phyloP scores from a whole-genome alignment of 2,797 vertebrate genomes.

The Parotocinclus haroldoi region DNA sequence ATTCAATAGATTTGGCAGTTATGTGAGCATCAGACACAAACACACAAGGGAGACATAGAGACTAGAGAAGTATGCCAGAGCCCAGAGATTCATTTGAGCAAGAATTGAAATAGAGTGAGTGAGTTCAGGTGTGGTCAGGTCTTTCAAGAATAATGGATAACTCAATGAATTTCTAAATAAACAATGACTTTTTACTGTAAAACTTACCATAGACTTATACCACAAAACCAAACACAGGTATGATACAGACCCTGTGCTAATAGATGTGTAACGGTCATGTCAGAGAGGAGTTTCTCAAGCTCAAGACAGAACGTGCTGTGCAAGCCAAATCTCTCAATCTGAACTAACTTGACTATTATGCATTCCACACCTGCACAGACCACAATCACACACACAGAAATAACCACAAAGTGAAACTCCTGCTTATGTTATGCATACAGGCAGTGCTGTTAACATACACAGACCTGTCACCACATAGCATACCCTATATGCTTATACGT shows the following conservation, averaged over 20 bases:
- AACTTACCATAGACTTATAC: no score
- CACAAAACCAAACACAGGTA: neutral
- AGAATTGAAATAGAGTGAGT: constrained; percentile 6
- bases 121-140: no score
- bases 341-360: constrained; percentile 11
- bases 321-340: neutral
- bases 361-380: constrained; percentile 1
- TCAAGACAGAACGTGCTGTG: neutral
- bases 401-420: neutral
- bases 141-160: neutral
- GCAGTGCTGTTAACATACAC: constrained; percentile 8
- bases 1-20: constrained; percentile 60
- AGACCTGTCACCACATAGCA: constrained; percentile 64
- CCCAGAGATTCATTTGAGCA: constrained; percentile 4
- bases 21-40: constrained; percentile 44
- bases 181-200: no score
- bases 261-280: no score
- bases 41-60: constrained; percentile 38
- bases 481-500: constrained; percentile 63
- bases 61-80: constrained; percentile 48
- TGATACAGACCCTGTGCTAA: no score
- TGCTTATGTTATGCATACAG: constrained; percentile 18
- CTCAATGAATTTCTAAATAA: neutral
- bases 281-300: neutral
- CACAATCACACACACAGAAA: constrained; percentile 8